These are phyloP conservation scores for Alfaro cultratus DNA, from an alignment of 2,797 vertebrate species.

Conservation along the genomic window DNA sequence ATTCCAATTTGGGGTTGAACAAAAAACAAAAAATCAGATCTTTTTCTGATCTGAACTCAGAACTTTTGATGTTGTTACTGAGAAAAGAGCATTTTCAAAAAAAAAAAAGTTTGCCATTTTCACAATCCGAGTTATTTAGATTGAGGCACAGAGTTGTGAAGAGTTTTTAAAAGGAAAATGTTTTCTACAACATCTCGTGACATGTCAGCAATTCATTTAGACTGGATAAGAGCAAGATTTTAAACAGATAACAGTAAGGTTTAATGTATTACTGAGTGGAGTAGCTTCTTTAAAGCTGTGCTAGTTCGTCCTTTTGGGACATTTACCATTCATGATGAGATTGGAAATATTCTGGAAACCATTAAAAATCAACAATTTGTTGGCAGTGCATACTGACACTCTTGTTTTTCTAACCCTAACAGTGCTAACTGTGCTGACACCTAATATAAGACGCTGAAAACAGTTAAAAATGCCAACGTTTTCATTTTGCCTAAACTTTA, in stretches of 20 bases:
- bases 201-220: background rate
- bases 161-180: background rate
- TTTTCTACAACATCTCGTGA: background rate
- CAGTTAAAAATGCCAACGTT: background rate
- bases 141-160: background rate
- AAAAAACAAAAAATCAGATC: background rate
- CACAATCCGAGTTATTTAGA: background rate
- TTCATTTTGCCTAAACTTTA: background rate
- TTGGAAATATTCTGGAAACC: background rate
- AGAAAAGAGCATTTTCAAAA: no score
- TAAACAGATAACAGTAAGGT: background rate
- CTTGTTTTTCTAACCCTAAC: background rate
- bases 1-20: background rate
- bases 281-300: background rate
- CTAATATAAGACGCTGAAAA: background rate
- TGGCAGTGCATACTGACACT: background rate
- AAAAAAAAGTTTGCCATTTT: background rate
- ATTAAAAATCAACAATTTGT: background rate
- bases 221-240: background rate
- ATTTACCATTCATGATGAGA: background rate
- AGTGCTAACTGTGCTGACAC: background rate
- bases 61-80: no score
- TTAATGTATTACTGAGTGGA: background rate
- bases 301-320: background rate
- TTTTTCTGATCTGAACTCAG: background rate